Conservation (phyloP, 2,888 invertebrate species). For the Pollenia griseotomentosa region DNA sequence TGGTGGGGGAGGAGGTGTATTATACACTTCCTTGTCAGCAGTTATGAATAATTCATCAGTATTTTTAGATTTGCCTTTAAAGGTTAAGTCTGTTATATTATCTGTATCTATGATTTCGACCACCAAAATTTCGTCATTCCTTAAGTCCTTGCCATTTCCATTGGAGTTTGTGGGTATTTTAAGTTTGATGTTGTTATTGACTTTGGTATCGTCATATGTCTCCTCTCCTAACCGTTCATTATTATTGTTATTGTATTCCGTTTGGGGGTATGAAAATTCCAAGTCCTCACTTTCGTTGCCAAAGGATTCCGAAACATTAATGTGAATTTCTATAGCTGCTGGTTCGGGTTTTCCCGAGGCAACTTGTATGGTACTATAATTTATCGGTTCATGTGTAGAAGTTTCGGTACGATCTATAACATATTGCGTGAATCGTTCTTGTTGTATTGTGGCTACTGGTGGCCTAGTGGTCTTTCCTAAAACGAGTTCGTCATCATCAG, state of each 20-base stretch:
- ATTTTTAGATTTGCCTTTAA: slow-evolving; percentile 75
- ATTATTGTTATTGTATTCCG: slow-evolving; percentile 69
- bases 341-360: slow-evolving; percentile 80
- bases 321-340: slow-evolving; percentile 83
- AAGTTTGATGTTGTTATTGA: slow-evolving; percentile 59
- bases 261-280: slow-evolving; percentile 82
- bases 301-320: slow-evolving; percentile 83
- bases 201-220: slow-evolving; percentile 55
- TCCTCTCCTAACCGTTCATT: slow-evolving; percentile 32
- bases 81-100: slow-evolving; percentile 78
- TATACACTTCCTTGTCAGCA: slow-evolving; percentile 75
- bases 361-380: slow-evolving; percentile 63
- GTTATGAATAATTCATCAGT: slow-evolving; percentile 82
- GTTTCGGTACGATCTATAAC: slow-evolving; percentile 81
- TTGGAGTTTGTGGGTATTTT: slow-evolving; percentile 59
- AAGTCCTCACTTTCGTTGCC: slow-evolving; percentile 82
- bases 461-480: slow-evolving; percentile 76
- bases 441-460: slow-evolving; percentile 71
- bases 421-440: slow-evolving; percentile 82
- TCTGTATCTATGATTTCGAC: slow-evolving; percentile 82
- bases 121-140: slow-evolving; percentile 82
- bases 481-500: slow-evolving; percentile 60
- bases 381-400: slow-evolving; percentile 80
- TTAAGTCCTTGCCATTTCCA: slow-evolving; percentile 73
- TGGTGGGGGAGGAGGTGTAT: slow-evolving; percentile 77